Base-by-base conservation (phyloP, 2,113 vertebrate species). In the Gnathonemus longibarbis region DNA sequence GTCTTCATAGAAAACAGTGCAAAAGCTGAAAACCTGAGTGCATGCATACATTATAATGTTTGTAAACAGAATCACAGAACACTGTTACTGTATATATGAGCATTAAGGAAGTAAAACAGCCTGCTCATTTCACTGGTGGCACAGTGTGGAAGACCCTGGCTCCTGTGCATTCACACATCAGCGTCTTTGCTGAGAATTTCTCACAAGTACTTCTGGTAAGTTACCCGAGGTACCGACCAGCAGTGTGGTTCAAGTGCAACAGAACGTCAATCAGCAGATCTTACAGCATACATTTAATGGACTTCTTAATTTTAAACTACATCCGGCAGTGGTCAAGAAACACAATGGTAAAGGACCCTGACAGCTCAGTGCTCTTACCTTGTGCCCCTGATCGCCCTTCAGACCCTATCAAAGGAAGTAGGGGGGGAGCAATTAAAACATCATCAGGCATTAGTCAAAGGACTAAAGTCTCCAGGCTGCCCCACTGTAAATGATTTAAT, bases 361-460 rank as follows among this genome's bases (percentile, higher is more conserved):
- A 24, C 21, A 86, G n/a, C 42, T 27, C 39, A 89, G 5, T 46
- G 13, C 46, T 39, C 91, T 93, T 93, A 95, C 95, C 95, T 95
- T 93, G 19, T 91, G 88, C n/a, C 95, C 95, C 35, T 88, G 89
- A 58, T 94, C 94, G 53, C 94, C 94, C 42, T 92, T 93, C 48
- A 48, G 39, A 84, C 95, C 95, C 95, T 95, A 89, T 90, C 53
- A 58, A 93, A 87, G 52, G 35, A 46, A 21, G 45, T 45, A 24
- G 58, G 15, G 1, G 39, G 90, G 56, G 58, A 90, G 84, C 50
- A 87, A n/a, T 87, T 87, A 87, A n/a, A 39, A 91, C 88, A 80
- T 86, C 70, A 39, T 35, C 74, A 80, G 35, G 31, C 35, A 70
- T 27, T 70, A 70, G 24, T 84, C 6, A 45, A 84, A 46, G 45